phyloP scores from a whole-genome alignment of 2,797 vertebrate genomes.

The Eulemur albifrons region DNA sequence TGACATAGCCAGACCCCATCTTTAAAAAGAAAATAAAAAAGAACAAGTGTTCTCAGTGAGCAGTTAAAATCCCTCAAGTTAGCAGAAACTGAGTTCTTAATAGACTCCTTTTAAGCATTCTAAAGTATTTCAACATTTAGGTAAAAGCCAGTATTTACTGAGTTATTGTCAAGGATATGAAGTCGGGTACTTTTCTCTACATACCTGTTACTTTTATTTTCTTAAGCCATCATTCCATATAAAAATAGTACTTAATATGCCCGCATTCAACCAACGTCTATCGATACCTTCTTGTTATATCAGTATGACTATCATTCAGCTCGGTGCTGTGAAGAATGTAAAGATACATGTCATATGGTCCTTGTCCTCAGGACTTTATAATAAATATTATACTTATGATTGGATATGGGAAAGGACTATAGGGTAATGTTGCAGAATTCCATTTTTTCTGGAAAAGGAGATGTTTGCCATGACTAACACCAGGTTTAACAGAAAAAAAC shows the following conservation, averaged over 20 bases:
- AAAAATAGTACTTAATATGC: neutral
- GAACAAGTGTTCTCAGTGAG: neutral
- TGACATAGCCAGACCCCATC: neutral
- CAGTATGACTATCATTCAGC: neutral
- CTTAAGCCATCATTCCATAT: neutral
- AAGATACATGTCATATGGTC: neutral
- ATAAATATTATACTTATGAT: neutral
- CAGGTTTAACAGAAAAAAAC: neutral
- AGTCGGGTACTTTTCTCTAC: neutral
- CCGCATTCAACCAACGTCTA: neutral
- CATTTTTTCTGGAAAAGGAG: conserved; percentile 4
- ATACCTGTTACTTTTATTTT: neutral
- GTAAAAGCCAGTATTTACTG: neutral
- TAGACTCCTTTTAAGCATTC: neutral
- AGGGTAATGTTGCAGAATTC: neutral
- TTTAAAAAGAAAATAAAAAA: neutral
- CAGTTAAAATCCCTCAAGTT: neutral
- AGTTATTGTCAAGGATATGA: neutral
- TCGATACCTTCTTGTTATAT: neutral
- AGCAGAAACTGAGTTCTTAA: neutral
- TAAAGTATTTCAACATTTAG: conserved; percentile 32
- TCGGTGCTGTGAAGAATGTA: neutral
- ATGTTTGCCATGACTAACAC: neutral
- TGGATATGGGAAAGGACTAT: neutral
- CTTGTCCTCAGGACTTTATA: neutral